A percentile compares a stretch with the other conserved stretches of the same genome.
Conservation (phyloP, 2,113 vertebrate genomes). For the Melanocharis versteri region DNA sequence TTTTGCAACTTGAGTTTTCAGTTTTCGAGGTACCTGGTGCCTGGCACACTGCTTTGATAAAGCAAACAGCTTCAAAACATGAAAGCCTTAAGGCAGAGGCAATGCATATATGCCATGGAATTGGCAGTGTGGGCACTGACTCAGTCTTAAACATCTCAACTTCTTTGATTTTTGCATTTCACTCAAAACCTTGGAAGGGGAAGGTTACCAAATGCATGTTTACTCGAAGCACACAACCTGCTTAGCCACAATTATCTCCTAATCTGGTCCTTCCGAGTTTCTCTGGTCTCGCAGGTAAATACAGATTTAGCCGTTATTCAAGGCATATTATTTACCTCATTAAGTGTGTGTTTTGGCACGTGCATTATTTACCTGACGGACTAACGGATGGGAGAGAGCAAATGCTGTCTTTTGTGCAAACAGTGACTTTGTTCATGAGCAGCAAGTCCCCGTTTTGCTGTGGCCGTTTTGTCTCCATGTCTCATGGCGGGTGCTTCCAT, state of each 20-base stretch:
- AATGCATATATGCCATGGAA: neutral
- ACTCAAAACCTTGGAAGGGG: constrained; percentile 21
- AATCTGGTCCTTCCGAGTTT: constrained; percentile 76
- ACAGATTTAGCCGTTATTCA: constrained; percentile 73
- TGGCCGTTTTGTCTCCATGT: neutral
- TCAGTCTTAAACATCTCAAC: neutral
- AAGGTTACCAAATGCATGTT: constrained; percentile 72
- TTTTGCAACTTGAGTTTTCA: neutral
- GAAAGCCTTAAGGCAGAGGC: neutral
- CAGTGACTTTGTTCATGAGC: constrained; percentile 12
- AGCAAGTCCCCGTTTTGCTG: neutral
- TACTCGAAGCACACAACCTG: constrained; percentile 72
- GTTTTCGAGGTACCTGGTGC: neutral
- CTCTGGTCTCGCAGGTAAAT: constrained; percentile 79
- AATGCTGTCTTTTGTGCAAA: constrained; percentile 73
- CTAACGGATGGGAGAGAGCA: constrained; percentile 73
- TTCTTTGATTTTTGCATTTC: constrained; percentile 16
- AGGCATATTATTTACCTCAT: constrained; percentile 80
- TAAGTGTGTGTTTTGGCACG: constrained; percentile 80
- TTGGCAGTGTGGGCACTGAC: neutral
- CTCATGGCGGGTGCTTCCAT: neutral
- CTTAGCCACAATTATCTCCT: constrained; percentile 74
- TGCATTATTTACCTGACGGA: constrained; percentile 77
- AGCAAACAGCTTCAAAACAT: neutral
- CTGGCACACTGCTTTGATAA: neutral